phyloP scores from a whole-genome alignment of 2,888 invertebrate genomes.

The Polyommatus icarus region DNA sequence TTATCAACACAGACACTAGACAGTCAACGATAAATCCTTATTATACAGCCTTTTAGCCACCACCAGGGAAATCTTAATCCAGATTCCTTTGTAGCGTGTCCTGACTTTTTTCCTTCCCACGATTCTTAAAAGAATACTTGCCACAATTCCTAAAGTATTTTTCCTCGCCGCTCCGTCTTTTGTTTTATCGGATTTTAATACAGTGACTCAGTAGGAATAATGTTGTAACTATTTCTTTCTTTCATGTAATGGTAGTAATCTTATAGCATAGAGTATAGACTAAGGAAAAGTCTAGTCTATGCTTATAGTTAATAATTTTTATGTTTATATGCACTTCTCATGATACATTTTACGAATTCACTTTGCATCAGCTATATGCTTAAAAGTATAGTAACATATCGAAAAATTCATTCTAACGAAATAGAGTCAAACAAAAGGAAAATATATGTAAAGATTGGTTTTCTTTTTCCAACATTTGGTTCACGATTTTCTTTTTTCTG shows the following conservation, averaged over 20 bases:
- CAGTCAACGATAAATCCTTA: conserved; percentile 66
- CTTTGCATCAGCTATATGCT: too few species aligned
- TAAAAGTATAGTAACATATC: too few species aligned
- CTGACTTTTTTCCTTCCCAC: conserved; percentile 44
- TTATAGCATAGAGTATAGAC: too few species aligned
- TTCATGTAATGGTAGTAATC: not conserved
- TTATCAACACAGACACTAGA: conserved; percentile 67
- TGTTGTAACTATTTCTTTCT: not conserved
- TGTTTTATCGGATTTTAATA: conserved; percentile 4
- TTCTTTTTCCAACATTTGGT: not conserved
- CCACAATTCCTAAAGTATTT: not conserved
- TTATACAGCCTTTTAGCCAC: conserved; percentile 63
- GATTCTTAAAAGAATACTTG: conserved; percentile 37
- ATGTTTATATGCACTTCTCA: too few species aligned
- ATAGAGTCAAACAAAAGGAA: not conserved
- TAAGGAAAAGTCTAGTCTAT: too few species aligned
- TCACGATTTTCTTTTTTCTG: not conserved
- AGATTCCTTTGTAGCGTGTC: conserved; percentile 60
- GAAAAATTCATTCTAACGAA: too few species aligned
- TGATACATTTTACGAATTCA: too few species aligned
- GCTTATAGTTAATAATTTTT: too few species aligned
- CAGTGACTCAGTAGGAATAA: not conserved
- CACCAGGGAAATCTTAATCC: conserved; percentile 60
- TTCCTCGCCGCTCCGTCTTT: not conserved
- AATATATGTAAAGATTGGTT: not conserved